These are phyloP conservation scores for Apis dorsata DNA, from an alignment of 1,140 invertebrate species.

Conservation along the genomic window DNA sequence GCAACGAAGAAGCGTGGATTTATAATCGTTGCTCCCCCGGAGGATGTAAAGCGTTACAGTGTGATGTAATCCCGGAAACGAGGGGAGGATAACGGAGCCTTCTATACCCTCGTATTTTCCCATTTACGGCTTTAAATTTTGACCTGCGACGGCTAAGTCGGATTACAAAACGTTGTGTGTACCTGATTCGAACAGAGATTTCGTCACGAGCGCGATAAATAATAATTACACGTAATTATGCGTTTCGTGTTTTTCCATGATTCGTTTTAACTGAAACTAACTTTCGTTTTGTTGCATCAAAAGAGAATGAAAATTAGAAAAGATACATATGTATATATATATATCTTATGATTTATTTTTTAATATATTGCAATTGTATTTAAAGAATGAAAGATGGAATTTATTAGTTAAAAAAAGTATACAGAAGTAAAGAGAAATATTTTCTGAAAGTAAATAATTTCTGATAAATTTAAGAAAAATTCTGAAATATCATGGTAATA, in stretches of 20 bases:
- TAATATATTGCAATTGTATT: too few species aligned
- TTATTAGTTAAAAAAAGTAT: too few species aligned
- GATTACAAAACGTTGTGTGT: constrained; percentile 30
- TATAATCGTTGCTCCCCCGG: constrained; percentile 21
- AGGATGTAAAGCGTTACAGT: constrained; percentile 32
- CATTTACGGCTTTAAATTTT: constrained; percentile 49
- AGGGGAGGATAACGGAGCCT: constrained; percentile 20
- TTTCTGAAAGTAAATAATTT: too few species aligned
- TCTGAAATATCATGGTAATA: too few species aligned
- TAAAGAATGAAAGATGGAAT: too few species aligned
- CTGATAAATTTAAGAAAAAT: too few species aligned
- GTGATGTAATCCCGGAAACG: constrained; percentile 34
- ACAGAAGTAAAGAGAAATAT: too few species aligned
- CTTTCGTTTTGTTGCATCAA: too few species aligned
- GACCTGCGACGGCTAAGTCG: constrained; percentile 17
- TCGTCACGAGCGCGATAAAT: constrained; percentile 20
- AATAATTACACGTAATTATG: constrained; percentile 34
- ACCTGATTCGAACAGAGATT: constrained; percentile 23
- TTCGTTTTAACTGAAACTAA: neutral
- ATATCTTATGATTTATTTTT: too few species aligned
- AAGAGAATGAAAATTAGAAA: too few species aligned
- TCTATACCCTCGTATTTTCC: constrained; percentile 36
- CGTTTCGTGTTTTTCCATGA: neutral
- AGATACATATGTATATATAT: too few species aligned
- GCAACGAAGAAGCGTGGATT: constrained; percentile 16